Percentiles rank a stretch among this genome's conserved stretches.
Conservation (phyloP, 2,888 invertebrate genomes). For the Chrysolina americana region DNA sequence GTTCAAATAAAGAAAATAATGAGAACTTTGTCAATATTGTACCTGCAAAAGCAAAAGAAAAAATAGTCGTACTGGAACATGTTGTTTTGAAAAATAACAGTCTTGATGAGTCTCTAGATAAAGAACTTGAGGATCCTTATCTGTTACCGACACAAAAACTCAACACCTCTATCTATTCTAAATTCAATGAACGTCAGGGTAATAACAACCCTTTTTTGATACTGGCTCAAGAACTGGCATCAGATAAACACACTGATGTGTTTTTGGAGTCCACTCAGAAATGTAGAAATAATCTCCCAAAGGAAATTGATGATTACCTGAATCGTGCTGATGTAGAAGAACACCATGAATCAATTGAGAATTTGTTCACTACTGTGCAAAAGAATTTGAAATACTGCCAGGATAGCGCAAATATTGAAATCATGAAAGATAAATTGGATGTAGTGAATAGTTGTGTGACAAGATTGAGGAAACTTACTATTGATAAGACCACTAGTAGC, state of each 20-base stretch:
- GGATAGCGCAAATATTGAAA: background rate
- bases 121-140: slow-evolving; percentile 28
- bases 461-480: background rate
- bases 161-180: slow-evolving; percentile 9
- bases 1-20: slow-evolving; percentile 9
- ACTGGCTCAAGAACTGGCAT: slow-evolving; percentile 2
- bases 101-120: background rate
- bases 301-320: background rate
- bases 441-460: background rate
- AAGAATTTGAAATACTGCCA: background rate
- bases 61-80: slow-evolving; percentile 28
- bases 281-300: background rate
- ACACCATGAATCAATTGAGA: background rate
- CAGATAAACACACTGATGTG: background rate
- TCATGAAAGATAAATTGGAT: background rate
- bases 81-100: background rate
- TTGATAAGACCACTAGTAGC: background rate
- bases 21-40: background rate
- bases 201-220: slow-evolving; percentile 14
- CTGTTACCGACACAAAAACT: slow-evolving; percentile 38
- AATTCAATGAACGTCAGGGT: background rate
- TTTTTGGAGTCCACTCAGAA: slow-evolving; percentile 3
- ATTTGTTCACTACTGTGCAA: background rate
- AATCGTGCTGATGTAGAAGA: background rate
- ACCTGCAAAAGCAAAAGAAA: background rate